These are phyloP conservation scores for Eretmochelys imbricata DNA, from an alignment of 2,113 vertebrate genomes.

Conservation along the genomic window DNA sequence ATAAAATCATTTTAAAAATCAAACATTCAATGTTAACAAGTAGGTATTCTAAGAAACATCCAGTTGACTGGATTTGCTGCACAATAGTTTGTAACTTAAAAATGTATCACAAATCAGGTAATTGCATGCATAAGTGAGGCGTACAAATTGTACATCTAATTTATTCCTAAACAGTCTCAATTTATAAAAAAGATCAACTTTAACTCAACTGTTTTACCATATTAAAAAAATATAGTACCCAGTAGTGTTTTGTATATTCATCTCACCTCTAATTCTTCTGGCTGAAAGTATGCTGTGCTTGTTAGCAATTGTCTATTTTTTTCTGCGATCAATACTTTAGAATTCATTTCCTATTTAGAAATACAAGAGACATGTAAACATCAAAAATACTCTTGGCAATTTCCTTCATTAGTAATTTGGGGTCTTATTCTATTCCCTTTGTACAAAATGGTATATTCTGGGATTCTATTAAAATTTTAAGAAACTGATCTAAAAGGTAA, in stretches of 20 bases:
- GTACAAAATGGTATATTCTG: background rate
- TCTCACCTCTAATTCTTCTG: slow-evolving; percentile 65
- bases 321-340: background rate
- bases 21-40: background rate
- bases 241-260: background rate
- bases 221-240: background rate
- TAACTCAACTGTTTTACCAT: background rate
- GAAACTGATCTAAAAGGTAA: too few relatives aligned
- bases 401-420: background rate
- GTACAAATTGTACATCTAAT: background rate
- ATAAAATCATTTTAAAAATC: background rate
- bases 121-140: background rate
- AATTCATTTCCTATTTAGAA: slow-evolving; percentile 54
- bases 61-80: background rate
- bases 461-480: background rate
- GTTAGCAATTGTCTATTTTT: slow-evolving; percentile 47
- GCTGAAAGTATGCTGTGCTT: slow-evolving; percentile 26
- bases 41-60: background rate
- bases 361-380: background rate
- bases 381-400: background rate
- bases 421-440: background rate
- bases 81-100: background rate
- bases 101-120: background rate
- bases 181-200: background rate
- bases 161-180: background rate